Evolutionary conservation across 2,113 vertebrate species (phyloP).

Genomic region (Sporophila hypoxantha): DNA sequence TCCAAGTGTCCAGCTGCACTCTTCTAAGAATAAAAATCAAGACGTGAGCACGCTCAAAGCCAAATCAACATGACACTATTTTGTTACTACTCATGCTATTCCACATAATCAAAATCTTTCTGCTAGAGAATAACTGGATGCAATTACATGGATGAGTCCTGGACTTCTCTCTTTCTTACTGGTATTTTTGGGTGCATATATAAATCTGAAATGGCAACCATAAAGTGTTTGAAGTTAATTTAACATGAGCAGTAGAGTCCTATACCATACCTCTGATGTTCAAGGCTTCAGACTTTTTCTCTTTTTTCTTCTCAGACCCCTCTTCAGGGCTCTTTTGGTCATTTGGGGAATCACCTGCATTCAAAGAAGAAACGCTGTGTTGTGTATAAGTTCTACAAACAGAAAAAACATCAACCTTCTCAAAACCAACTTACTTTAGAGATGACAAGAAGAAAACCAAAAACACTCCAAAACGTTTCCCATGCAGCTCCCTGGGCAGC

Average conservation of each 20-base stretch:
- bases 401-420: slow-evolving; percentile 72
- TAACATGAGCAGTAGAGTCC: not conserved
- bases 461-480: not conserved
- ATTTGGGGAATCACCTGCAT: slow-evolving; percentile 75
- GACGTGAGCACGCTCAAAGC: not conserved
- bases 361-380: slow-evolving; percentile 85
- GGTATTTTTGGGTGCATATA: not conserved
- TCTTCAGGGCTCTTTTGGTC: slow-evolving; percentile 43
- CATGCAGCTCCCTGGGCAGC: not conserved
- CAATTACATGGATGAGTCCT: not conserved
- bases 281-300: slow-evolving; percentile 72
- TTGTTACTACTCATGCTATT: not conserved
- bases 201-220: not conserved
- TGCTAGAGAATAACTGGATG: not conserved
- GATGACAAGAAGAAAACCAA: not conserved
- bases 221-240: not conserved
- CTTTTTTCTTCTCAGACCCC: slow-evolving; percentile 46
- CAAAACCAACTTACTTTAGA: slow-evolving; percentile 56
- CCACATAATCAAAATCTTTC: not conserved
- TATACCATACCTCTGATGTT: slow-evolving; percentile 80
- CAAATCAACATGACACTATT: not conserved
- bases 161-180: not conserved
- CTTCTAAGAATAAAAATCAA: not conserved
- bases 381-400: slow-evolving; percentile 83
- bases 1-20: not conserved